Percentiles rank a stretch among this genome's conserved stretches.
phyloP scores from a whole-genome alignment of 2,888 invertebrate genomes.

The Lasioglossum figueresi region DNA sequence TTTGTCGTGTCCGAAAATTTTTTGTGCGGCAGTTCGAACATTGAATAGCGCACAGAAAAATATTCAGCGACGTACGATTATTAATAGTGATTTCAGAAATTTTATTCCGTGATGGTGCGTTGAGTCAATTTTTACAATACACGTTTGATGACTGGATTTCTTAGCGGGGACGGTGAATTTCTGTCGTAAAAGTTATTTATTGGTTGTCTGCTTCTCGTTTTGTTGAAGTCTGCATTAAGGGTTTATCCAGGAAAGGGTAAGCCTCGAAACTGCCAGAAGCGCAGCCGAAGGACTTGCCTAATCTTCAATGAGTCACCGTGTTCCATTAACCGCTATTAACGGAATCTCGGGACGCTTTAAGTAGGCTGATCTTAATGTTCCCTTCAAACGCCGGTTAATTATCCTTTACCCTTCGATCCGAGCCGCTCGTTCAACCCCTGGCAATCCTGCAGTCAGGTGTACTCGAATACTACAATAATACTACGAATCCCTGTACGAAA shows the following conservation, averaged over 20 bases:
- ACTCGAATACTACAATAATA: neutral
- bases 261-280: neutral
- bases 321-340: conserved; percentile 40
- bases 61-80: neutral
- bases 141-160: too few species aligned
- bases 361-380: conserved; percentile 24
- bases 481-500: neutral
- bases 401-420: neutral
- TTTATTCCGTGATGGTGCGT: neutral
- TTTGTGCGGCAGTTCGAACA: neutral
- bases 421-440: neutral
- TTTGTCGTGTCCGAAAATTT: neutral
- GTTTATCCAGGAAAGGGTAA: neutral
- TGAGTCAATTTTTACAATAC: too few species aligned
- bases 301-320: conserved; percentile 43
- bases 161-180: too few species aligned
- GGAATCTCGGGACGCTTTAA: conserved; percentile 27
- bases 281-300: conserved; percentile 31
- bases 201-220: neutral
- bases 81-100: neutral
- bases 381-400: conserved; percentile 9
- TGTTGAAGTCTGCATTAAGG: neutral
- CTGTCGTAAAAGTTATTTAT: too few species aligned
- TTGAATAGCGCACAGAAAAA: neutral
- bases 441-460: neutral